Evolutionary conservation across 2,888 invertebrate genomes (phyloP).

Genomic region (Formica aserva): DNA sequence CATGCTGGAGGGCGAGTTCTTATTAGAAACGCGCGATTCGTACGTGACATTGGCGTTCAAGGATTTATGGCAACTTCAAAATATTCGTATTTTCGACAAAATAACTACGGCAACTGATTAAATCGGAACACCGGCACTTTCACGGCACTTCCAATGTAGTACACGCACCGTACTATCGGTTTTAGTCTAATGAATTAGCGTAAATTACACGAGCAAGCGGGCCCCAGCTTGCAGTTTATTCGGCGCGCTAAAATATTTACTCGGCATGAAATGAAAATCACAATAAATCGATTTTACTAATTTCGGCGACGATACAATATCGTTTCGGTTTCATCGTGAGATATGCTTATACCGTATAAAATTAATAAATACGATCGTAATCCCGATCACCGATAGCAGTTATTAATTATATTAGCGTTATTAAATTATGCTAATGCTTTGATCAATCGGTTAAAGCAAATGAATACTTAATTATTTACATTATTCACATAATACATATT

Average conservation of each 20-base stretch:
- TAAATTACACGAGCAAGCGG: slow-evolving; percentile 61
- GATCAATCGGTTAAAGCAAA: slow-evolving; percentile 36
- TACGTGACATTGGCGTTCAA: slow-evolving; percentile 27
- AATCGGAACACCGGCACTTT: slow-evolving; percentile 38
- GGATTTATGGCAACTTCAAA: slow-evolving; percentile 31
- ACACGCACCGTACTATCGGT: slow-evolving; percentile 55
- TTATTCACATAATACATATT: slow-evolving; percentile 11
- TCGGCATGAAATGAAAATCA: slow-evolving; percentile 50
- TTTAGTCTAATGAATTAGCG: slow-evolving; percentile 69
- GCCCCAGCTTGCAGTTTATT: slow-evolving; percentile 56
- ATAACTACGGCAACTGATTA: slow-evolving; percentile 61
- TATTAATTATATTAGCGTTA: slow-evolving; percentile 49
- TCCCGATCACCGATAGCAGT: slow-evolving; percentile 46
- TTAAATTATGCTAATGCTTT: slow-evolving; percentile 52
- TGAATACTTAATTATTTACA: slow-evolving; percentile 44
- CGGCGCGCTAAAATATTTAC: slow-evolving; percentile 62
- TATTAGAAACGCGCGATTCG: slow-evolving; percentile 26
- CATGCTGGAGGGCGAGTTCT: slow-evolving; percentile 32
- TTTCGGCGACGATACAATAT: slow-evolving; percentile 18
- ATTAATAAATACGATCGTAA: slow-evolving; percentile 47
- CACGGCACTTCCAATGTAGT: slow-evolving; percentile 30
- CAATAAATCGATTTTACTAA: slow-evolving; percentile 50
- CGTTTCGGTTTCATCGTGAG: neutral
- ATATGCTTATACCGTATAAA: slow-evolving; percentile 17
- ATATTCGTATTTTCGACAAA: slow-evolving; percentile 48